These are phyloP conservation scores for Drosophila mimica DNA, from an alignment of 2,888 invertebrate genomes.

Conservation along the genomic window DNA sequence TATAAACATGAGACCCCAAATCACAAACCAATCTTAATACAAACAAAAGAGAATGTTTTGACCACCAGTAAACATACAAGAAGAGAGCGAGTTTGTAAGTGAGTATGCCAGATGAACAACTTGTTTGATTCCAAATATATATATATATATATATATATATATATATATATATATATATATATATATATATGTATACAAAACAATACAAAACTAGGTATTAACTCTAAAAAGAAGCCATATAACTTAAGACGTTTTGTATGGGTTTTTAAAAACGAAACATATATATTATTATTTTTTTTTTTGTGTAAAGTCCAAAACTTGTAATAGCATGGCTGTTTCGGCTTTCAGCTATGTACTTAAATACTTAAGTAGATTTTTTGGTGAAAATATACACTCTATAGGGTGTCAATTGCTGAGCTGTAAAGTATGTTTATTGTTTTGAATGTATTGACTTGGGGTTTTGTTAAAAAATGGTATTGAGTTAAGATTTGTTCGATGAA, in stretches of 20 bases:
- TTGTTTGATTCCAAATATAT: background rate
- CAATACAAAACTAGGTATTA: background rate
- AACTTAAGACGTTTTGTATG: background rate
- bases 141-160: background rate
- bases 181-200: background rate
- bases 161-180: background rate
- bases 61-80: background rate
- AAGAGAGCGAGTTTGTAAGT: background rate
- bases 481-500: background rate
- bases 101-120: background rate
- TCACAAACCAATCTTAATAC: conserved; percentile 3
- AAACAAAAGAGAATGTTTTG: conserved; percentile 21
- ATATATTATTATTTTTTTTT: background rate
- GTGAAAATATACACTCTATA: background rate
- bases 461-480: background rate
- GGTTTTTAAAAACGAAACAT: background rate
- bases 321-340: background rate
- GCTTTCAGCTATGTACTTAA: background rate
- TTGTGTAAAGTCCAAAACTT: background rate
- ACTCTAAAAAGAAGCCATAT: background rate
- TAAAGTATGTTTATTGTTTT: background rate
- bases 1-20: conserved; percentile 8
- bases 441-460: background rate
- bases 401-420: background rate
- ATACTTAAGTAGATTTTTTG: background rate